Conservation (phyloP, 2,113 vertebrate species). For the Rhizomys pruinosus region DNA sequence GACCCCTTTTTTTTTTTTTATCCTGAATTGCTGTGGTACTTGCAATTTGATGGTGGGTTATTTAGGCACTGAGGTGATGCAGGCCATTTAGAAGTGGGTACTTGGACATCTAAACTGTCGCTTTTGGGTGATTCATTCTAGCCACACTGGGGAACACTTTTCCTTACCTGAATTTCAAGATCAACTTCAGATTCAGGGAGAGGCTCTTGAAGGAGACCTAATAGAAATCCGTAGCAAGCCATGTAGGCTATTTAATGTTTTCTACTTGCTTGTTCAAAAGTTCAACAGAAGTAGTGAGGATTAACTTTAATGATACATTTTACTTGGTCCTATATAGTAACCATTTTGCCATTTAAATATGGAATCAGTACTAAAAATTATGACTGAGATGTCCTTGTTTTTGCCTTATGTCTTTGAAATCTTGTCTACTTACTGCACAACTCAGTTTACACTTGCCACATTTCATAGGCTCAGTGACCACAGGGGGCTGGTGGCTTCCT, state of each 20-base stretch:
- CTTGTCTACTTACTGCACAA: rapidly evolving
- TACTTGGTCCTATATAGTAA: not conserved
- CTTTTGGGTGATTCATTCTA: not conserved
- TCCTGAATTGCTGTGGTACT: not conserved
- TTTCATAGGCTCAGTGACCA: not conserved
- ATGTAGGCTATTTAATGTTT: not conserved
- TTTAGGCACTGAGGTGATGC: not conserved
- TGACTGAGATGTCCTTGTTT: not conserved
- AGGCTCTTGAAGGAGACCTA: not conserved
- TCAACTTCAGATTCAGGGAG: not conserved
- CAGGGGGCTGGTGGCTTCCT: not conserved
- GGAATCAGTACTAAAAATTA: not conserved
- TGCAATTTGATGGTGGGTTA: not conserved
- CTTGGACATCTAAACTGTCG: not conserved
- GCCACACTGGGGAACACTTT: not conserved
- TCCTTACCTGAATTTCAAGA: not conserved
- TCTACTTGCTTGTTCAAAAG: not conserved
- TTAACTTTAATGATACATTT: not conserved
- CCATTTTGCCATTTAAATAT: not conserved
- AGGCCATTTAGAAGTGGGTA: slow-evolving; percentile 10
- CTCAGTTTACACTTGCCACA: not conserved
- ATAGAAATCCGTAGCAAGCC: not conserved
- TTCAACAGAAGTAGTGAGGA: not conserved
- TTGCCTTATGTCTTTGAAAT: not conserved
- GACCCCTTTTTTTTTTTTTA: not conserved